Percentiles rank a stretch among this genome's conserved stretches.
Conservation (phyloP, 2,797 vertebrate genomes). For the Eleutherodactylus coqui region DNA sequence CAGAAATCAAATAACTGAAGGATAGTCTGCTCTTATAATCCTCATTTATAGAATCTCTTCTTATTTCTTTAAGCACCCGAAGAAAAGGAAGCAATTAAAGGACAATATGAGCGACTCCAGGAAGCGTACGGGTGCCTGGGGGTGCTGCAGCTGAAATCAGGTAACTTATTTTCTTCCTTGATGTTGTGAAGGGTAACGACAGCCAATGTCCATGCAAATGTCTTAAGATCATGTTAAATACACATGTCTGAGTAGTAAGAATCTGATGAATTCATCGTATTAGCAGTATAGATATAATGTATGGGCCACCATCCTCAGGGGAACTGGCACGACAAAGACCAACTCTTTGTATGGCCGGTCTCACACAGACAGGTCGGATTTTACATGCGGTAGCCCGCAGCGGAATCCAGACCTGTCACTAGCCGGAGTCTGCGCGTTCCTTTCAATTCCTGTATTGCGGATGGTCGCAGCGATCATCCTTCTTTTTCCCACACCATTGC, state of each 20-base stretch:
- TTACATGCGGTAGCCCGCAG: no score
- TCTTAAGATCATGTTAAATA: no score
- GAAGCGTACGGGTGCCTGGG: constrained; percentile 81
- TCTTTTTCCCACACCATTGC: no score
- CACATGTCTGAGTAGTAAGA: background rate
- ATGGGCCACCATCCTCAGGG: background rate
- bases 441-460: no score
- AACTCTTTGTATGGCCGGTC: no score
- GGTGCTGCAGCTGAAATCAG: constrained; percentile 75
- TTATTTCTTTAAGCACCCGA: constrained; percentile 75
- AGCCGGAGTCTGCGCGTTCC: no score
- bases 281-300: background rate
- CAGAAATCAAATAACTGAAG: background rate
- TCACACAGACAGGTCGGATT: no score
- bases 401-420: no score
- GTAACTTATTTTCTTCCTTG: constrained; percentile 68
- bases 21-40: background rate
- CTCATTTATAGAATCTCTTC: background rate
- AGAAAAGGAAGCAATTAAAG: constrained; percentile 80
- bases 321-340: background rate
- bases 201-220: background rate
- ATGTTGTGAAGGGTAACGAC: background rate
- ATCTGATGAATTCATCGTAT: no score
- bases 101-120: constrained; percentile 76
- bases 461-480: no score